These are phyloP conservation scores for Tetragnatha montana DNA, from an alignment of 2,888 invertebrate species.

Conservation along the genomic window DNA sequence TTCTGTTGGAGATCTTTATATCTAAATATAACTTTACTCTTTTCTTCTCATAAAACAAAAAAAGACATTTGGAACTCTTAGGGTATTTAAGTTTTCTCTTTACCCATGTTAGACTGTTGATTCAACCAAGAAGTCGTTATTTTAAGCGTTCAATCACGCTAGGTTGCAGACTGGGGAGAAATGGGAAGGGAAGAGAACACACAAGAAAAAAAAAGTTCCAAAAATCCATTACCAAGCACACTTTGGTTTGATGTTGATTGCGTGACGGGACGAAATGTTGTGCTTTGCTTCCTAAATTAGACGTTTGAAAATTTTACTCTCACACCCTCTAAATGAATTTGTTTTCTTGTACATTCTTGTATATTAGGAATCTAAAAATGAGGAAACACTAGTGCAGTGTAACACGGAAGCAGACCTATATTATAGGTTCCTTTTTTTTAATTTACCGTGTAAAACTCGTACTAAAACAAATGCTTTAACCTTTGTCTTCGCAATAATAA, in stretches of 20 bases:
- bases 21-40: no score
- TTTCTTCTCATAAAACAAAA: no score
- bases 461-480: no score
- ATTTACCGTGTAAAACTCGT: no score
- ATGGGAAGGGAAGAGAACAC: background rate
- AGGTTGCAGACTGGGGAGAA: background rate
- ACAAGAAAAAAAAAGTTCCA: background rate
- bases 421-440: no score
- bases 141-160: slow-evolving; percentile 4
- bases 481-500: no score
- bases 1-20: no score
- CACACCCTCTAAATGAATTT: background rate
- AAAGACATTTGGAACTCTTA: background rate
- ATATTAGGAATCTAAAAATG: no score
- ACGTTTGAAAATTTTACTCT: background rate
- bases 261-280: slow-evolving; percentile 9
- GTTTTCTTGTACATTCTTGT: background rate
- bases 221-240: background rate
- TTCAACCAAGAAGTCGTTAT: slow-evolving; percentile 5
- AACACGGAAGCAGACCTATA: no score
- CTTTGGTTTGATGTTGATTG: background rate
- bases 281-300: slow-evolving; percentile 19
- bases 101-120: background rate
- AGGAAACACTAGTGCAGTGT: no score
- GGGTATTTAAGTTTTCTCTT: background rate